Conservation (phyloP, 2,888 invertebrate species). For the Augiades crinisus region DNA sequence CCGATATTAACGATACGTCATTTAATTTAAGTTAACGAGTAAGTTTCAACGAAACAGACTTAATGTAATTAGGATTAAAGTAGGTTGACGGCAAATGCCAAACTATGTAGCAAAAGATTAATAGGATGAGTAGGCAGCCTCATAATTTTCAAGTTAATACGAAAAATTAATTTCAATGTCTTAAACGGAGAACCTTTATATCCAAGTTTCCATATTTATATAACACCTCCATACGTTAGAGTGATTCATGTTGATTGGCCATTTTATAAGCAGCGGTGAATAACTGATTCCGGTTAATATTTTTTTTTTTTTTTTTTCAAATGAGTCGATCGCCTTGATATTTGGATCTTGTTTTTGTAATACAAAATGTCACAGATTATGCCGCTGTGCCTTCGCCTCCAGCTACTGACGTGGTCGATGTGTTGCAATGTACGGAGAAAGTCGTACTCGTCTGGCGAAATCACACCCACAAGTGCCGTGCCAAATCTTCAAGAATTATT, state of each 20-base stretch:
- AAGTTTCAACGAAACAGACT: too few species aligned
- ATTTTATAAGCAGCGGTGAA: slow-evolving; percentile 43
- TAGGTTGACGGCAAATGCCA: neutral
- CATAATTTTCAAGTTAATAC: slow-evolving; percentile 7
- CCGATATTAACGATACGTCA: too few species aligned
- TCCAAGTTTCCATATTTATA: slow-evolving; percentile 69
- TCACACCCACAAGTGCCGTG: slow-evolving; percentile 73
- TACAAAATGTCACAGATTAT: slow-evolving; percentile 57
- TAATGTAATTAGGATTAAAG: neutral
- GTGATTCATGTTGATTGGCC: slow-evolving; percentile 54
- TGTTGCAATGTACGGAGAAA: slow-evolving; percentile 72
- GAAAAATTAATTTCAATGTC: slow-evolving; percentile 18
- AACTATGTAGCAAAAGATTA: slow-evolving; percentile 1
- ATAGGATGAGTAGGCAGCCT: neutral
- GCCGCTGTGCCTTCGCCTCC: slow-evolving; percentile 29
- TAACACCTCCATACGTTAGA: slow-evolving; percentile 50
- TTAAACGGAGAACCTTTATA: slow-evolving; percentile 31
- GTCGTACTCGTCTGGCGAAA: slow-evolving; percentile 71
- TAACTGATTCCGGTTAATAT: slow-evolving; percentile 46
- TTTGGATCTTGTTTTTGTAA: slow-evolving; percentile 53
- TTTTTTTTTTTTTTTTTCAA: too few species aligned
- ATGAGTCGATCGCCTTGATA: slow-evolving; percentile 68
- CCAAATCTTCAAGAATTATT: slow-evolving; percentile 64
- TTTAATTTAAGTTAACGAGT: too few species aligned
- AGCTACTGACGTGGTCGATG: slow-evolving; percentile 32